phyloP scores from a whole-genome alignment of 1,140 invertebrate species.

The Dreissena rostriformis region DNA sequence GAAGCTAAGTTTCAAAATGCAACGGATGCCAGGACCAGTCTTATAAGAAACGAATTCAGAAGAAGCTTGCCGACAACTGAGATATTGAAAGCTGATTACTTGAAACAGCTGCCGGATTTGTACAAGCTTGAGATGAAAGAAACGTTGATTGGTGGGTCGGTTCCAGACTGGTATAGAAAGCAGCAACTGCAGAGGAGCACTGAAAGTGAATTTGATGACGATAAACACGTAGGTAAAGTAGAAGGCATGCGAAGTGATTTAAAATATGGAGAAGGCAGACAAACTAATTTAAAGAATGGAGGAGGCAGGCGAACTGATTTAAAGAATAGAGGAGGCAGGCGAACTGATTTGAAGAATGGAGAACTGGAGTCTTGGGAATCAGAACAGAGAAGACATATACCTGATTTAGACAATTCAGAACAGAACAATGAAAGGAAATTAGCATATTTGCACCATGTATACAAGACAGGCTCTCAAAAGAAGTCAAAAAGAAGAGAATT shows the following conservation, averaged over 20 bases:
- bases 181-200: background rate
- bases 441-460: background rate
- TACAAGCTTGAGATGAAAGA: constrained; percentile 45
- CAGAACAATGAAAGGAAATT: background rate
- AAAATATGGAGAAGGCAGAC: too few species aligned
- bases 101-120: constrained; percentile 25
- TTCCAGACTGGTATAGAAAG: constrained; percentile 29
- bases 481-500: background rate
- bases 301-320: too few species aligned
- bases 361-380: background rate
- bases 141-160: background rate
- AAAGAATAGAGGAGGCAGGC: background rate
- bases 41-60: background rate
- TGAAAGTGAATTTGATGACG: background rate
- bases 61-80: constrained; percentile 11
- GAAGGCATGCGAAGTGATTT: background rate
- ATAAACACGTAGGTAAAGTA: background rate
- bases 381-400: background rate
- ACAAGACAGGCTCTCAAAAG: background rate
- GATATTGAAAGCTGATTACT: constrained; percentile 35
- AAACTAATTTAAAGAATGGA: too few species aligned
- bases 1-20: too few species aligned
- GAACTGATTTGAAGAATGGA: background rate
- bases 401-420: background rate
- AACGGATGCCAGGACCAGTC: background rate